Percentiles rank a stretch among this genome's conserved stretches.
Evolutionary conservation across 1,140 invertebrate genomes (phyloP).

Genomic region (Tribolium castaneum): DNA sequence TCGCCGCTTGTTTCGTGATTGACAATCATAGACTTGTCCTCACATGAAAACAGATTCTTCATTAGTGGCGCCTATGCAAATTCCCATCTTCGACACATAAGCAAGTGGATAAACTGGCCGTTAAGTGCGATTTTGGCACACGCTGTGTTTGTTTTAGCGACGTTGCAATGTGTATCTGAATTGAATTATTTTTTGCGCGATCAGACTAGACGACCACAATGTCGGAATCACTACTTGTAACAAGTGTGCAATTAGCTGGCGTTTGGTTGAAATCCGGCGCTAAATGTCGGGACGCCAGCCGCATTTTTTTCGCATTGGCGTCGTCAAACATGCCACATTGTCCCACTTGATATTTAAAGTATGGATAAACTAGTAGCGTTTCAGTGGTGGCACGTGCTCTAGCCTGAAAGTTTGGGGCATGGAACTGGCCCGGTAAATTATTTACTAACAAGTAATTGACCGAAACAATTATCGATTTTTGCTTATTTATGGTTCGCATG

Average conservation of each 20-base stretch:
- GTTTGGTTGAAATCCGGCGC: constrained; percentile 1
- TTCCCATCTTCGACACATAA: constrained; percentile 19
- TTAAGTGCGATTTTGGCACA: not conserved
- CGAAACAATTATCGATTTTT: constrained; percentile 13
- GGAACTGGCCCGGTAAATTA: not conserved
- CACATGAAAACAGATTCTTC: constrained; percentile 25
- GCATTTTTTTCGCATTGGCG: constrained; percentile 1
- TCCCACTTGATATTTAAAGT: constrained; percentile 5
- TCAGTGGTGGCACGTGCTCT: constrained; percentile 20
- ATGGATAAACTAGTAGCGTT: constrained; percentile 22
- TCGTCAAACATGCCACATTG: constrained; percentile 6
- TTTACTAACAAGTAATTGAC: constrained; percentile 2
- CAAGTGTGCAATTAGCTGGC: constrained; percentile 8
- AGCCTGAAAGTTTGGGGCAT: not conserved
- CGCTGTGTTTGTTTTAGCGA: too few species aligned
- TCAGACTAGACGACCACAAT: constrained; percentile 11
- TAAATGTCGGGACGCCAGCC: constrained; percentile 9
- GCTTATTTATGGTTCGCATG: not conserved
- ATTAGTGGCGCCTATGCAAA: constrained; percentile 31
- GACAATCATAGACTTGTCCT: constrained; percentile 31
- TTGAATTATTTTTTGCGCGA: not conserved
- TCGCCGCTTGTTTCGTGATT: constrained; percentile 25
- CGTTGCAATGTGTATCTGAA: too few species aligned
- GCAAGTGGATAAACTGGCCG: constrained; percentile 11
- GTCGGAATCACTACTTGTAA: constrained; percentile 14